These are phyloP conservation scores for Heterotilapia buettikoferi DNA, from an alignment of 2,113 vertebrate species.

Conservation along the genomic window DNA sequence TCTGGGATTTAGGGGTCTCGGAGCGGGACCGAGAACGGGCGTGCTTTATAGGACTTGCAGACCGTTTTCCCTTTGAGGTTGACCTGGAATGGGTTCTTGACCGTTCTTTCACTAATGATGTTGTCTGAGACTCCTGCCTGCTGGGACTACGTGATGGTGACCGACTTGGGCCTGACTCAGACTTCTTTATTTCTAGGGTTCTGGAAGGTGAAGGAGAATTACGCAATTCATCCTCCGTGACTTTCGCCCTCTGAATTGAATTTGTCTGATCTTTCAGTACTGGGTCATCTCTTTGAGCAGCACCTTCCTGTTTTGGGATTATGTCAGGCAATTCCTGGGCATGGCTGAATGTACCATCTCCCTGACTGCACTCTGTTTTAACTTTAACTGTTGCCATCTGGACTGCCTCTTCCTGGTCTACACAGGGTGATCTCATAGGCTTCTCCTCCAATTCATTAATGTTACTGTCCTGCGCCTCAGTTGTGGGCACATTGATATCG, in stretches of 20 bases:
- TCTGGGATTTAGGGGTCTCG: slow-evolving; percentile 38
- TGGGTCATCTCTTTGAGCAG: slow-evolving; percentile 54
- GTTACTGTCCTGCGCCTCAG: neutral
- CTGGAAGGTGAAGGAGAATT: slow-evolving; percentile 52
- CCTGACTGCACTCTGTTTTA: slow-evolving; percentile 26
- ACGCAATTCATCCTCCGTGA: slow-evolving; percentile 67
- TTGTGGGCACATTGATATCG: neutral
- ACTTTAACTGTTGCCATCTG: neutral
- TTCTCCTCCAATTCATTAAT: slow-evolving; percentile 41
- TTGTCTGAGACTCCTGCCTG: slow-evolving; percentile 4
- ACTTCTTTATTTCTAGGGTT: slow-evolving; percentile 27
- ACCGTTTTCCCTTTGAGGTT: slow-evolving; percentile 35
- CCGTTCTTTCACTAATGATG: neutral
- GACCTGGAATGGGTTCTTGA: slow-evolving; percentile 42
- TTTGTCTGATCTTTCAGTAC: slow-evolving; percentile 53
- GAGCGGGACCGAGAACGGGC: slow-evolving; percentile 47
- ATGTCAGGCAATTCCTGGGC: slow-evolving; percentile 74
- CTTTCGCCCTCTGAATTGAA: slow-evolving; percentile 61
- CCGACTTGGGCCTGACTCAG: slow-evolving; percentile 48
- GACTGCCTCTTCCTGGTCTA: slow-evolving; percentile 18
- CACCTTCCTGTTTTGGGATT: slow-evolving; percentile 70
- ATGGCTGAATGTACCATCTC: slow-evolving; percentile 56
- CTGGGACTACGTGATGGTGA: slow-evolving; percentile 44
- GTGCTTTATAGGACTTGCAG: slow-evolving; percentile 29
- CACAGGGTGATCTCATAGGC: neutral